Percentiles rank a stretch among this genome's conserved stretches.
These are phyloP conservation scores for Sebastiscus albofasciatus DNA, from an alignment of 2,797 vertebrate genomes.

Conservation along the genomic window DNA sequence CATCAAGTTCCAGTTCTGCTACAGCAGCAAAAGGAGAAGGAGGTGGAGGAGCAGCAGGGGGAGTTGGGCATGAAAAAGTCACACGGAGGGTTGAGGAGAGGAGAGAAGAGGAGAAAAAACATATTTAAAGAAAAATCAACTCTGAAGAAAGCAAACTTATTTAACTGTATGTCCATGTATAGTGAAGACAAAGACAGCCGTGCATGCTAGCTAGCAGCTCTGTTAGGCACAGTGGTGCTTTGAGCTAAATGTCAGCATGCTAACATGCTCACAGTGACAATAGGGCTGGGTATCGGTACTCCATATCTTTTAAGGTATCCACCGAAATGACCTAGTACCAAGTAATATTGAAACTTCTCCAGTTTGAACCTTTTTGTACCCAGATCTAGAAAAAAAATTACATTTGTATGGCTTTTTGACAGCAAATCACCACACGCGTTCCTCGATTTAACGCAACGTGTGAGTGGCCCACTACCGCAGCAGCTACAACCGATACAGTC, in stretches of 20 bases:
- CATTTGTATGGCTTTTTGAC: too few relatives aligned
- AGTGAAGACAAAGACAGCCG: neutral
- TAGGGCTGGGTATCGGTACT: too few relatives aligned
- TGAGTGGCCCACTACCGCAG: too few relatives aligned
- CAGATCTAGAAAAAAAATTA: too few relatives aligned
- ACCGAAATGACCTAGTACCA: too few relatives aligned
- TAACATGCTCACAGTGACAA: neutral
- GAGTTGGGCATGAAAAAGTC: constrained; percentile 3
- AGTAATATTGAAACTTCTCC: too few relatives aligned
- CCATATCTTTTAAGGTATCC: too few relatives aligned
- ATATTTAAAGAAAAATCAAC: neutral
- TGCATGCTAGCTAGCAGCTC: neutral
- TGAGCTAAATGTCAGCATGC: neutral
- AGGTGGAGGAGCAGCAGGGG: constrained; percentile 33
- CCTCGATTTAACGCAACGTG: too few relatives aligned
- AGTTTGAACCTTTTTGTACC: too few relatives aligned
- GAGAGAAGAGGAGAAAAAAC: neutral
- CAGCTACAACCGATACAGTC: too few relatives aligned
- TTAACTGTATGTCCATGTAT: neutral
- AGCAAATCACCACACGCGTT: too few relatives aligned
- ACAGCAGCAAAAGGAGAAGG: constrained; percentile 40
- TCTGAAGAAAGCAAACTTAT: neutral
- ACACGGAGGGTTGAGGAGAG: neutral
- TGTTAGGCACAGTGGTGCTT: neutral
- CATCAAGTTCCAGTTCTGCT: constrained; percentile 59